phyloP scores from a whole-genome alignment of 2,888 invertebrate species.

The Drosophila flavopinicola region DNA sequence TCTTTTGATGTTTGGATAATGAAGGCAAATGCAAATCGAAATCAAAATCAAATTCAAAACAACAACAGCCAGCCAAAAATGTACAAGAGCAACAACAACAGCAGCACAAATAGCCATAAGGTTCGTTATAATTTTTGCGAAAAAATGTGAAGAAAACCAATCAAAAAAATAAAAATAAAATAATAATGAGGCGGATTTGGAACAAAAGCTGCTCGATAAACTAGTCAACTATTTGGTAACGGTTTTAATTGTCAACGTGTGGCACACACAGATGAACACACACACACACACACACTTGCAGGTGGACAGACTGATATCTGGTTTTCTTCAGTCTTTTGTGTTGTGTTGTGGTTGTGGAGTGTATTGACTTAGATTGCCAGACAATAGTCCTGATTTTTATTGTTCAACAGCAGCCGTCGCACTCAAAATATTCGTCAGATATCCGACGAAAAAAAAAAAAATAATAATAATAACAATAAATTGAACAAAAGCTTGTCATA shows the following conservation, averaged over 20 bases:
- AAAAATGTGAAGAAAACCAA: constrained; percentile 10
- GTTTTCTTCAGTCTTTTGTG: constrained; percentile 51
- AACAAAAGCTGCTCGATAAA: constrained; percentile 42
- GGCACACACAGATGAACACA: constrained; percentile 20
- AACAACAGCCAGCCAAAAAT: not conserved
- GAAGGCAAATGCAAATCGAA: constrained; percentile 31
- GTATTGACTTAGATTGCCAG: constrained; percentile 68
- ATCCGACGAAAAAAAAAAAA: constrained; percentile 20
- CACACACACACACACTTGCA: constrained; percentile 6
- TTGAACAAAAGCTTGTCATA: constrained; percentile 64
- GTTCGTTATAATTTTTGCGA: constrained; percentile 35
- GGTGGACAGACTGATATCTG: constrained; percentile 12
- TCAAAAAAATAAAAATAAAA: constrained; percentile 37
- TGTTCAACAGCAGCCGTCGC: constrained; percentile 37
- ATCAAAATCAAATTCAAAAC: not conserved
- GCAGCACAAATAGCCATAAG: constrained; percentile 2
- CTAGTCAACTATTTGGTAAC: constrained; percentile 66
- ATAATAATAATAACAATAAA: constrained; percentile 66
- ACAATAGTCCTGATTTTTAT: constrained; percentile 76
- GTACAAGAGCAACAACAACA: constrained; percentile 3
- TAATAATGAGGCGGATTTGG: constrained; percentile 29
- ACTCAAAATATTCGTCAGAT: constrained; percentile 22
- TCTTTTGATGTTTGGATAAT: constrained; percentile 25
- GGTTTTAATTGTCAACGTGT: constrained; percentile 65
- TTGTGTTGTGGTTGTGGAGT: constrained; percentile 9